Evolutionary conservation across 1,140 invertebrate genomes (phyloP).

Genomic region (Chionoecetes opilio): DNA sequence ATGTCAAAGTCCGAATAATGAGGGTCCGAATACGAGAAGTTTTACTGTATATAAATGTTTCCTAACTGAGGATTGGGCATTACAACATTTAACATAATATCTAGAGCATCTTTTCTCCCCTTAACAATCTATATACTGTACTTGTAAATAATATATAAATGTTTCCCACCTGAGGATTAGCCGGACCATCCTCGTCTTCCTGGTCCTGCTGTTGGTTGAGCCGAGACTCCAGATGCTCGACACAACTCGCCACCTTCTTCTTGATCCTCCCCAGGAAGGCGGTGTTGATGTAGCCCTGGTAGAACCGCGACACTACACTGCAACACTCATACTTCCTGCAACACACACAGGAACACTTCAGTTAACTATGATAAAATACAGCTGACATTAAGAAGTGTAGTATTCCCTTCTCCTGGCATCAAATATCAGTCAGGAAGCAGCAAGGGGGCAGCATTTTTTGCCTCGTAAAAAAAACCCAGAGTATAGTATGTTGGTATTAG

Average conservation of each 20-base stretch:
- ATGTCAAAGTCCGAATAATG: no score
- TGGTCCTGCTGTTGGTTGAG: slow-evolving; percentile 42
- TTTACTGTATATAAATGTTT: no score
- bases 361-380: not conserved
- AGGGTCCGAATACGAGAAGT: no score
- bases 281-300: slow-evolving; percentile 89
- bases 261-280: slow-evolving; percentile 90
- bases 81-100: no score
- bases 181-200: not conserved
- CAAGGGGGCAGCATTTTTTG: no score
- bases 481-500: no score
- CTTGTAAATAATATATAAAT: not conserved
- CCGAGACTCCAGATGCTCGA: slow-evolving; percentile 84
- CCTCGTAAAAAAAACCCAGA: no score
- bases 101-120: no score
- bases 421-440: no score
- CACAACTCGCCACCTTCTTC: slow-evolving; percentile 88
- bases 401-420: no score
- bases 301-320: slow-evolving; percentile 91
- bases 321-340: slow-evolving; percentile 84
- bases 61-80: no score
- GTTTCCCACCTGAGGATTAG: slow-evolving; percentile 39
- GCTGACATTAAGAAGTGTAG: no score
- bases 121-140: not conserved
- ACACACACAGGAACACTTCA: slow-evolving; percentile 12